Conservation (phyloP, 2,113 vertebrate genomes). For the Chamaetylas fuelleborni region DNA sequence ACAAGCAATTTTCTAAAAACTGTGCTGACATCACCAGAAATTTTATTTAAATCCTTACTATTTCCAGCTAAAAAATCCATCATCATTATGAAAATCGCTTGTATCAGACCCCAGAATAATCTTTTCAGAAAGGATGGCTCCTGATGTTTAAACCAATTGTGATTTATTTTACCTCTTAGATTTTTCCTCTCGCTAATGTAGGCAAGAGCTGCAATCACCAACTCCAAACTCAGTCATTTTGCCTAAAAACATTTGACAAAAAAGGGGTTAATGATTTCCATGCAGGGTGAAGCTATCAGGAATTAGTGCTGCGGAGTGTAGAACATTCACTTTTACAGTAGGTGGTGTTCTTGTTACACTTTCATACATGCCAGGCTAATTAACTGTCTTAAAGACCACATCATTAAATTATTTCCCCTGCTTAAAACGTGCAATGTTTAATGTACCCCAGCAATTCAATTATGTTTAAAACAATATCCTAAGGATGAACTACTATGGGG, state of each 20-base stretch:
- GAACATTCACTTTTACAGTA: constrained; percentile 82
- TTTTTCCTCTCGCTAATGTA: not conserved
- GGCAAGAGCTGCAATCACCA: not conserved
- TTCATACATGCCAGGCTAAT: constrained; percentile 81
- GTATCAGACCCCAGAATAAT: constrained; percentile 7
- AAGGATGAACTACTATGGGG: not conserved
- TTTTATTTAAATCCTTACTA: constrained; percentile 44
- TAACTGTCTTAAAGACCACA: constrained; percentile 77
- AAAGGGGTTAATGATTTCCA: constrained; percentile 68
- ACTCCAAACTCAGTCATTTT: not conserved
- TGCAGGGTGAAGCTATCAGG: constrained; percentile 62
- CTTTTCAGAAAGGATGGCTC: not conserved
- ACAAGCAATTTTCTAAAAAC: constrained; percentile 47
- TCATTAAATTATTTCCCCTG: constrained; percentile 75
- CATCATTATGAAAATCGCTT: constrained; percentile 14
- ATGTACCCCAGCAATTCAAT: constrained; percentile 73
- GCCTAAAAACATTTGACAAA: constrained; percentile 49
- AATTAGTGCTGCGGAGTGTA: constrained; percentile 72
- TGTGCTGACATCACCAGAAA: constrained; percentile 16
- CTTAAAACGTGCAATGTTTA: constrained; percentile 76
- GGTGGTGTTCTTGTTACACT: constrained; percentile 87
- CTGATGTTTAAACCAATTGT: not conserved
- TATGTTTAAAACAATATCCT: constrained; percentile 68
- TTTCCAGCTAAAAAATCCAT: constrained; percentile 46
- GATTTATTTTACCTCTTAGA: not conserved